phyloP scores from a whole-genome alignment of 64 coral and sea anemone species.

The Montipora efflorescens region DNA sequence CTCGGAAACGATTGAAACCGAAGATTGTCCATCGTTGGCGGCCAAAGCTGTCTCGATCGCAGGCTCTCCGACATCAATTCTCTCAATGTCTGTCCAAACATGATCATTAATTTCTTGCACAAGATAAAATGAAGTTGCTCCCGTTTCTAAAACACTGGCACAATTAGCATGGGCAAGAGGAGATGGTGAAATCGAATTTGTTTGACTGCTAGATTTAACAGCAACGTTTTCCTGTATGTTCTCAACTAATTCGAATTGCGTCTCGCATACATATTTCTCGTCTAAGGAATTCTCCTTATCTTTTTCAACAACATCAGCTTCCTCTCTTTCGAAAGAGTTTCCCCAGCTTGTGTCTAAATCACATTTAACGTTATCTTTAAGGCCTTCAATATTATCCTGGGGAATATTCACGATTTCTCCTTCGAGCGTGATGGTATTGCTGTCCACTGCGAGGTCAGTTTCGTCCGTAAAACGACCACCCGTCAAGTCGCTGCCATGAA shows the following conservation, averaged over 20 bases:
- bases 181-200: no score
- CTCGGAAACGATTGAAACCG: background rate
- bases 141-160: background rate
- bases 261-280: no score
- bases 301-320: background rate
- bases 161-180: background rate
- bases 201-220: background rate
- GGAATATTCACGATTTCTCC: background rate
- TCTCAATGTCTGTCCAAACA: background rate
- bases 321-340: background rate
- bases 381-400: background rate
- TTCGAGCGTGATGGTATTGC: background rate
- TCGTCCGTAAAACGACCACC: background rate
- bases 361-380: background rate
- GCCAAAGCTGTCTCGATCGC: background rate
- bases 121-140: constrained; percentile 13
- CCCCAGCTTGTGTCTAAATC: background rate
- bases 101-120: constrained; percentile 5
- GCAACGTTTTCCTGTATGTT: background rate
- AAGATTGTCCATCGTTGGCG: background rate
- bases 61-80: background rate
- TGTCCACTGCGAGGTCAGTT: background rate
- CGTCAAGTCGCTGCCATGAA: background rate
- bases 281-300: background rate
- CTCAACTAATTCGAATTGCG: background rate